These are phyloP conservation scores for Platerodrilus igneus DNA, from an alignment of 2,888 invertebrate genomes.

Conservation along the genomic window DNA sequence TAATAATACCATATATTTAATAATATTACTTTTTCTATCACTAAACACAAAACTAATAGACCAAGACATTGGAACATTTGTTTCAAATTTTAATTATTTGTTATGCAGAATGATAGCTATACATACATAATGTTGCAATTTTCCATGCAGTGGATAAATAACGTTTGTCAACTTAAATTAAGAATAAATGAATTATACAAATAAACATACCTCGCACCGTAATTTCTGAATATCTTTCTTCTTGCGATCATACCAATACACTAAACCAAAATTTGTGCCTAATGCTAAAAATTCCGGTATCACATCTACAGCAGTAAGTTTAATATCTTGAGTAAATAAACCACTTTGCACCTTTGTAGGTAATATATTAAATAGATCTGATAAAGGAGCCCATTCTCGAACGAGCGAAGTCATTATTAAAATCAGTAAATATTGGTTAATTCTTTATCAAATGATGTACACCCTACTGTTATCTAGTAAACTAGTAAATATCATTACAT, in stretches of 20 bases:
- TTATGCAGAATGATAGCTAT: too few relatives aligned
- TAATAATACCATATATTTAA: too few relatives aligned
- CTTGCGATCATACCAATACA: slow-evolving; percentile 82
- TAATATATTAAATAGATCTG: slow-evolving; percentile 68
- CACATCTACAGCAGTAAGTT: slow-evolving; percentile 78
- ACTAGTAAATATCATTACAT: too few relatives aligned
- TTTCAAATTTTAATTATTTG: neutral
- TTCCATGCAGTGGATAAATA: too few relatives aligned
- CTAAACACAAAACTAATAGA: too few relatives aligned
- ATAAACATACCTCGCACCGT: slow-evolving; percentile 68
- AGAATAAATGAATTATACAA: too few relatives aligned
- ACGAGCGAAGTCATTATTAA: neutral
- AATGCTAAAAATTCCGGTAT: slow-evolving; percentile 75
- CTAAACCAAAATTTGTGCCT: slow-evolving; percentile 79
- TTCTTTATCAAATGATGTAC: neutral
- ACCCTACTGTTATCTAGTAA: too few relatives aligned
- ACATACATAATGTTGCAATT: too few relatives aligned
- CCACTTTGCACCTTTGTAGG: slow-evolving; percentile 71
- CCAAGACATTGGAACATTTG: neutral
- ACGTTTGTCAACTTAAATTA: too few relatives aligned
- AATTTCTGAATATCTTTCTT: slow-evolving; percentile 73
- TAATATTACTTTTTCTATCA: too few relatives aligned
- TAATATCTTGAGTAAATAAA: slow-evolving; percentile 69
- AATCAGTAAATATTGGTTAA: neutral
- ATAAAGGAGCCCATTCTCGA: slow-evolving; percentile 77